Percentiles rank a stretch among this genome's conserved stretches.
Evolutionary conservation across 2,797 vertebrate genomes (phyloP).

Genomic region (Sebastes minor): DNA sequence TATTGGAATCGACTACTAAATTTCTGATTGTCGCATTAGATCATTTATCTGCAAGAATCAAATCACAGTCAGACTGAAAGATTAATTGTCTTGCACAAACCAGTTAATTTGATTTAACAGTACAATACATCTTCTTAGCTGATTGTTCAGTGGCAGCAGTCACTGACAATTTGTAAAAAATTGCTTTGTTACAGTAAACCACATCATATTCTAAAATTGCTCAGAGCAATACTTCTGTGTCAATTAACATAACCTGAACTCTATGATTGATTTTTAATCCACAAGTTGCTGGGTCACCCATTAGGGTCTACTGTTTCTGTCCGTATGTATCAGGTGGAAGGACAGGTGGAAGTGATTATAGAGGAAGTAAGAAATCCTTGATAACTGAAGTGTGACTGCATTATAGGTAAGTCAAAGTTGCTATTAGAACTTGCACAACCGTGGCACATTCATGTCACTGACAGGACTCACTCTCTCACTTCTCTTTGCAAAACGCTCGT

Average conservation of each 20-base stretch:
- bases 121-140: not conserved
- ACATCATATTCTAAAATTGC: not conserved
- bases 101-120: constrained; percentile 8
- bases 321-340: not conserved
- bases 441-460: constrained; percentile 10
- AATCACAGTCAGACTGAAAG: not conserved
- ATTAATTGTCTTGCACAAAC: constrained; percentile 11
- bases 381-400: constrained; percentile 21
- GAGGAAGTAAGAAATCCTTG: not conserved
- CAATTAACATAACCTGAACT: not conserved
- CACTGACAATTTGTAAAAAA: constrained; percentile 3
- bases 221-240: not conserved
- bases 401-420: constrained; percentile 19
- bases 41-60: constrained; percentile 17
- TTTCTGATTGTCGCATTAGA: not conserved
- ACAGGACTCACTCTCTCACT: not conserved
- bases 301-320: not conserved
- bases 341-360: constrained; percentile 1
- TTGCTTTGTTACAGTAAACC: not conserved
- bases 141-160: constrained; percentile 7
- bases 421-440: constrained; percentile 21
- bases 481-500: not conserved
- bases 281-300: not conserved
- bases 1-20: not conserved
- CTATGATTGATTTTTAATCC: not conserved